Percentiles rank a stretch among this genome's conserved stretches.
phyloP scores from a whole-genome alignment of 1,140 invertebrate species.

The Eumeta japonica region DNA sequence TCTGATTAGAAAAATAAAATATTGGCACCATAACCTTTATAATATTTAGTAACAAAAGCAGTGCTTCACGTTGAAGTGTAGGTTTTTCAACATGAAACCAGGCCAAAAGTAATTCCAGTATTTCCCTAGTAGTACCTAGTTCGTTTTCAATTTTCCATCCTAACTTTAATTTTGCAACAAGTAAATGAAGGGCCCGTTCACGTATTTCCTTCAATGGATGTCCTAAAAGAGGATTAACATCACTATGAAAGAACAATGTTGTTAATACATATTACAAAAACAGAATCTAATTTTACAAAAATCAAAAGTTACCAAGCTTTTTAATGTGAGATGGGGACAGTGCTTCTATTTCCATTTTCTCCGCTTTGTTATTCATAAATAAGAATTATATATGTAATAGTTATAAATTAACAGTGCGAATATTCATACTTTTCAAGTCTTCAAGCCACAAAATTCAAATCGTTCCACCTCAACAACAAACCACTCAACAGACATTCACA shows the following conservation, averaged over 20 bases:
- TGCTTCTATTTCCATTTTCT: no score
- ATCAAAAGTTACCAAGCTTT: slow-evolving; percentile 39
- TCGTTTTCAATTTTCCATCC: slow-evolving; percentile 45
- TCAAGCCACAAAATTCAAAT: no score
- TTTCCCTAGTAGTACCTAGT: slow-evolving; percentile 25
- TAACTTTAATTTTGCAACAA: slow-evolving; percentile 31
- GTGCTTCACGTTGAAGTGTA: slow-evolving; percentile 30
- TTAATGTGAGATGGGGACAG: slow-evolving; percentile 37
- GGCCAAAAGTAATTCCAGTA: slow-evolving; percentile 29
- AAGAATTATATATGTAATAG: no score
- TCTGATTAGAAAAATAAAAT: neutral
- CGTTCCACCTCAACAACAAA: no score
- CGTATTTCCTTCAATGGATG: slow-evolving; percentile 46
- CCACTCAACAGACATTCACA: no score
- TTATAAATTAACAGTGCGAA: no score
- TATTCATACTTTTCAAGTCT: no score
- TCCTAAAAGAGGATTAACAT: slow-evolving; percentile 16
- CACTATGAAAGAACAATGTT: neutral
- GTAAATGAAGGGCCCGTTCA: slow-evolving; percentile 33
- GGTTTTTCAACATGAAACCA: slow-evolving; percentile 34
- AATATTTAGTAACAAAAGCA: slow-evolving; percentile 27
- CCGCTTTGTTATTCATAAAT: no score
- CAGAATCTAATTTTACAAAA: no score
- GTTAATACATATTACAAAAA: no score
- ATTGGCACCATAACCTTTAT: slow-evolving; percentile 43